These are phyloP conservation scores for Acanthosepion esculentum DNA, from an alignment of 2,888 invertebrate species.

Conservation along the genomic window DNA sequence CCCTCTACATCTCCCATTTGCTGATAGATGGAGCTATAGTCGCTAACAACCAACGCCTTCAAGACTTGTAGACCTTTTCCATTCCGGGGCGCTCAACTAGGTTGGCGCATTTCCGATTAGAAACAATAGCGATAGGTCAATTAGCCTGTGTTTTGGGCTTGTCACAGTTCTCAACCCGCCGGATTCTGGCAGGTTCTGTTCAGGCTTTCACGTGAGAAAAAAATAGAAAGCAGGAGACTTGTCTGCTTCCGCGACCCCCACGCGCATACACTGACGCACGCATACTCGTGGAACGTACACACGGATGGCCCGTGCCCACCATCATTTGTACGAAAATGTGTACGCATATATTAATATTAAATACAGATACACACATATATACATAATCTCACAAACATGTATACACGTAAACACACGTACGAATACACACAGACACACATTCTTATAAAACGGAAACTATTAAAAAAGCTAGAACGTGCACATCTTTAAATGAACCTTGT, in stretches of 20 bases:
- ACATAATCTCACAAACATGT: not conserved
- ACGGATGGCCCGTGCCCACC: not conserved
- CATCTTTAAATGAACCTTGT: too few species aligned
- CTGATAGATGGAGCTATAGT: not conserved
- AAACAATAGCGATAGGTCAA: not conserved
- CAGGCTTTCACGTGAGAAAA: conserved; percentile 1
- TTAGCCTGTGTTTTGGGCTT: not conserved
- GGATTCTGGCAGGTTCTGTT: conserved; percentile 13
- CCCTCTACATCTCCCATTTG: not conserved
- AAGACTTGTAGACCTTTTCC: conserved; percentile 33
- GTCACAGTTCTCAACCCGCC: conserved; percentile 5
- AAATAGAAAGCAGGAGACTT: not conserved
- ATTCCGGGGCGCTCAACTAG: not conserved
- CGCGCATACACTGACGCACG: not conserved
- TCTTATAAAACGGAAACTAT: not conserved
- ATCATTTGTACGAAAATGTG: not conserved
- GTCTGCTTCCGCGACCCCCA: not conserved
- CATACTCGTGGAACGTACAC: not conserved
- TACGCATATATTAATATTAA: not conserved
- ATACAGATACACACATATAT: not conserved
- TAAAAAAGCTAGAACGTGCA: too few species aligned
- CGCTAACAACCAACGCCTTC: conserved; percentile 21
- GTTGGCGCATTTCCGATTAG: conserved; percentile 33
- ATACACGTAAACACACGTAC: not conserved
- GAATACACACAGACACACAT: not conserved